phyloP scores from a whole-genome alignment of 2,113 vertebrate genomes.

The Caracal caracal region DNA sequence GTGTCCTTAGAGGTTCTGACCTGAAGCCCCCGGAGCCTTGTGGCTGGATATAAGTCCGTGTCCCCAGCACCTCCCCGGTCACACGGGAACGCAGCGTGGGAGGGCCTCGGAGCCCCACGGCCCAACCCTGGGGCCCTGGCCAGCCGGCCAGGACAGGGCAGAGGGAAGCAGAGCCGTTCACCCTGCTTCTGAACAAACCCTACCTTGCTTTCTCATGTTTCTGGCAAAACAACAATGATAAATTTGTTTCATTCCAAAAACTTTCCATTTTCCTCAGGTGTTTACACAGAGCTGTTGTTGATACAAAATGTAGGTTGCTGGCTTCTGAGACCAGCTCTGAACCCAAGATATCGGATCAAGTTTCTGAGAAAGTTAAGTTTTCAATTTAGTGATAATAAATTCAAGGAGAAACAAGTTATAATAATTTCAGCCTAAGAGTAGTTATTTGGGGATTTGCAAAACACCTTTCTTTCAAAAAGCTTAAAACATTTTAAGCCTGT shows the following conservation, averaged over 20 bases:
- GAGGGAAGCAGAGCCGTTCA: fast-evolving
- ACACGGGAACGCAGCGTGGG: too few relatives aligned
- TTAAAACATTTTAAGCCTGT: not conserved
- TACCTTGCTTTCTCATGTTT: not conserved
- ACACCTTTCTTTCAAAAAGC: not conserved
- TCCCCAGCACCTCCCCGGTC: too few relatives aligned
- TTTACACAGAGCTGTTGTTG: not conserved
- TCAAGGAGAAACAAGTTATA: not conserved
- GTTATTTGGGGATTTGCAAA: not conserved
- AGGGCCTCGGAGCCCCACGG: too few relatives aligned
- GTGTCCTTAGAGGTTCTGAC: not conserved
- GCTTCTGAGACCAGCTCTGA: not conserved
- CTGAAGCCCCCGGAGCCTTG: not conserved
- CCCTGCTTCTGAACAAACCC: too few relatives aligned
- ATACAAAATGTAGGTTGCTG: too few relatives aligned
- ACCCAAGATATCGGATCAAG: not conserved
- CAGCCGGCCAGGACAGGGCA: too few relatives aligned
- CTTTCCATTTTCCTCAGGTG: not conserved
- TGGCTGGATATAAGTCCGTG: too few relatives aligned
- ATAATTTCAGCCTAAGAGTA: not conserved
- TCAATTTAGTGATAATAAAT: not conserved
- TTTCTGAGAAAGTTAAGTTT: not conserved
- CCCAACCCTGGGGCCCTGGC: too few relatives aligned
- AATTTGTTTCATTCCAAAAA: not conserved
- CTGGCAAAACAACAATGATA: not conserved